Evolutionary conservation across 1,140 invertebrate genomes (phyloP), one percentile per base, ranked within the genome.

Genomic region (Trinorchestia longiramus): DNA sequence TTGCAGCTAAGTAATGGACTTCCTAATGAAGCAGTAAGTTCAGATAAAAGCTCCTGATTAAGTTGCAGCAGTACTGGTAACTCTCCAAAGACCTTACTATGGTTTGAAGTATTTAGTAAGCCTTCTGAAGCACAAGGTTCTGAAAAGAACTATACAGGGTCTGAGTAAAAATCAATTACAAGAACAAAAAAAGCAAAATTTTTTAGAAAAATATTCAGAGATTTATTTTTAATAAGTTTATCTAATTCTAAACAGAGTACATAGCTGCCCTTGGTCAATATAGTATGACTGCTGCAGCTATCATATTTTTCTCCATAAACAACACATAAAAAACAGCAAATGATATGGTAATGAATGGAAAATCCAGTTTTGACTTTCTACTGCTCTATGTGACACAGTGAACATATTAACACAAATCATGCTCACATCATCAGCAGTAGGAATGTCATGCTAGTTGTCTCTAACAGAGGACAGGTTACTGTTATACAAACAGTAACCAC

Each of bases 41-140:
- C 98, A 36, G 98, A 97, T 15, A 98, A 97, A 36, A 98, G 97
- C 97, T 98, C 98, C 28, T 98, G 97, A 97, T 98, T 98, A 3
- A 98, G 97, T 96, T 98, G 98, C 96, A 98, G 98, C n/a, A 98
- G 98, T 95, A 98, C 98, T 96, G 98, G 98, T 95, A 98, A 98
- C 97, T 98, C 98, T 95, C 98, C 98, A 97, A 98, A 98, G 43
- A 98, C 97, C 53, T 97, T 97, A 40, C 97, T 97, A 96, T 98
- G 97, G n/a, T 97, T 97, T 96, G 97, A 97, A 95, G 98, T 97
- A 96, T 98, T 97, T 19, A 98, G 97, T 28, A 98, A 97, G 95
- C 98, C 98, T 96, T 97, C 98, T 95, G 98, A 97, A 95, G 98
- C 97, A 17, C 98, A 97, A 3, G 98, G 98, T 87, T 97, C 97